A percentile compares a stretch with the other conserved stretches of the same genome.
Evolutionary conservation across 2,113 vertebrate genomes (phyloP).

Genomic region (Heloderma charlesbogerti): DNA sequence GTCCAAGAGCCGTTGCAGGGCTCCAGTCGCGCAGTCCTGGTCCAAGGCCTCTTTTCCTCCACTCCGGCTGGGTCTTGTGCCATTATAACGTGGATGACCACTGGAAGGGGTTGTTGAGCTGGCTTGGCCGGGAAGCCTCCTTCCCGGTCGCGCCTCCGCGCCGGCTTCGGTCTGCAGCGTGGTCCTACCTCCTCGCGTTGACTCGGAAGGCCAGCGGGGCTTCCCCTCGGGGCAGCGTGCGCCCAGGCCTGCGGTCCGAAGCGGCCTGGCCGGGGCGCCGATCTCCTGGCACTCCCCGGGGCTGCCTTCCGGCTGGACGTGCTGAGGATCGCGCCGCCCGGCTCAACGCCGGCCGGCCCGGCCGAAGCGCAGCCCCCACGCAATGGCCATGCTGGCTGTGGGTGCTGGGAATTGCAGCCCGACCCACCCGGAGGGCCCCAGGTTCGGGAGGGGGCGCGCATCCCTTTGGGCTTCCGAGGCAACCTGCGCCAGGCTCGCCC

Average conservation of each 20-base stretch:
- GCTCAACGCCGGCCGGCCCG: too few relatives aligned
- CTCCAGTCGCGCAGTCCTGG: too few relatives aligned
- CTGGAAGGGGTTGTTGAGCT: not conserved
- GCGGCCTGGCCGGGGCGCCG: not conserved
- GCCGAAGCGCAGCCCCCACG: too few relatives aligned
- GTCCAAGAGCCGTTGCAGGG: too few relatives aligned
- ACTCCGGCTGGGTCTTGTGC: not conserved
- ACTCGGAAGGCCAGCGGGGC: not conserved
- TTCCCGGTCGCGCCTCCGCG: not conserved
- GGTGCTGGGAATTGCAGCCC: too few relatives aligned
- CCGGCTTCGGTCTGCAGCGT: not conserved
- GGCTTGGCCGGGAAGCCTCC: not conserved
- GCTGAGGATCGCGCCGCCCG: not conserved
- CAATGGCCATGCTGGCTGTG: too few relatives aligned
- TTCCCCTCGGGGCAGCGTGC: not conserved
- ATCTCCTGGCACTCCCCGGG: not conserved
- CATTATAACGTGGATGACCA: not conserved
- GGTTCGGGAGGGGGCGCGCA: too few relatives aligned
- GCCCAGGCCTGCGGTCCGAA: not conserved
- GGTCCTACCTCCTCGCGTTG: too few relatives aligned
- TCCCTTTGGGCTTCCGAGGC: not conserved
- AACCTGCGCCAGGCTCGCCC: not conserved
- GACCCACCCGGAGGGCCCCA: too few relatives aligned
- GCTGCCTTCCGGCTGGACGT: not conserved
- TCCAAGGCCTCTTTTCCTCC: too few relatives aligned